Conservation (phyloP, 2,797 vertebrate genomes). For the Artibeus lituratus region DNA sequence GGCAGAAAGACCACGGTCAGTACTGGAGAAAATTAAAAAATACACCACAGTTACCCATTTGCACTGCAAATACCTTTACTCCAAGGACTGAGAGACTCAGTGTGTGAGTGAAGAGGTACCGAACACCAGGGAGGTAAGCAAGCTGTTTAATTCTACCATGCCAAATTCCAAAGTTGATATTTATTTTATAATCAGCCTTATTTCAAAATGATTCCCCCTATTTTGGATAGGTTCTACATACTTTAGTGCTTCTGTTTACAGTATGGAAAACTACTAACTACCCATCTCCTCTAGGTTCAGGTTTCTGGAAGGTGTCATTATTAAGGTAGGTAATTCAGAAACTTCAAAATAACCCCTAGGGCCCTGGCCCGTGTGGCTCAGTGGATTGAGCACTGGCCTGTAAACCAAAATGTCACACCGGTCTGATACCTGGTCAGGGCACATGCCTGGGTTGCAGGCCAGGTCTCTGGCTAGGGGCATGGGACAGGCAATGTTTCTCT, state of each 20-base stretch:
- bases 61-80: not conserved
- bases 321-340: constrained; percentile 21
- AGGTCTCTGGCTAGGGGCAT: no score
- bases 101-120: not conserved
- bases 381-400: not conserved
- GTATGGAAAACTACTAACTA: not conserved
- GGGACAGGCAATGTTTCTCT: no score
- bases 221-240: not conserved
- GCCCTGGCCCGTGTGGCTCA: not conserved
- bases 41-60: not conserved
- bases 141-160: not conserved
- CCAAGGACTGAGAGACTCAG: not conserved
- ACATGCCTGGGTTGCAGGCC: no score
- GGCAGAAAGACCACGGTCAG: not conserved
- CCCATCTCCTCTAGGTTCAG: not conserved
- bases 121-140: not conserved
- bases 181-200: not conserved
- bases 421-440: no score
- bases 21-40: not conserved
- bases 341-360: not conserved
- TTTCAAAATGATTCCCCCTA: not conserved
- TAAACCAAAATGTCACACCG: no score
- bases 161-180: not conserved
- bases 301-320: constrained; percentile 4
- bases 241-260: not conserved